Evolutionary conservation across 2,797 vertebrate species (phyloP), one percentile per base, ranked within the genome.

Genomic region (Rhinoraja longicauda): DNA sequence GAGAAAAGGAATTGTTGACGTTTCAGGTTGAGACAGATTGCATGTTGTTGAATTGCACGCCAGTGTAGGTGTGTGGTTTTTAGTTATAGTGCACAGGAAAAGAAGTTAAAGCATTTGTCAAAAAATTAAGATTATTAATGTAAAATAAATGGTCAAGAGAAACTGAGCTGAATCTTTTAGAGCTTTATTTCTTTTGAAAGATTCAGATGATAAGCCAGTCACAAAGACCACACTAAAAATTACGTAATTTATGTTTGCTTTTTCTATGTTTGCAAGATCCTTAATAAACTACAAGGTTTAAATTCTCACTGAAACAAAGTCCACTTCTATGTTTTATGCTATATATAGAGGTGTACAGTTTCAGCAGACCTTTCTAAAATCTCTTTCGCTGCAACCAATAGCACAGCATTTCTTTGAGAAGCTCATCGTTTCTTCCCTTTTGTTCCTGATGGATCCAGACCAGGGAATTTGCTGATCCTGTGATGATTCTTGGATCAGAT

Each of bases 351-450:
- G 93, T 17, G 82, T 26, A 93, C 39, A 93, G 92, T 93, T 93
- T 98, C 96, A 98, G 95, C 98, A 99, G 94, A 97, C 93, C 1
- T 93, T 95, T 94, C 97, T 96, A 0, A 99, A 97, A 93, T 97
- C 97, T 78, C 96, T 95, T 95, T 97, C 98, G 21, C 96, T 98
- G 94, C 98, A 99, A 90, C 98, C 97, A 93, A 96, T 94, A 93
- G 81, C 96, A 82, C 98, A 99, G 95, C 98, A 99, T 94, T 97
- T 96, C 13, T 95, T 95, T 0, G 96, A 97, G 91, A 98, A 94
- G 17, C 3, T 10, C 0, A 96, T 95, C 93, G 96, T 95, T 93
- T 95, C 94, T 88, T 96, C 96, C 77, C 97, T 97, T 95, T 97
- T 98, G 94, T 94, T 96, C 93, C 96, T 97, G 75, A 95, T 94